Evolutionary conservation across 2,113 vertebrate species (phyloP).

Genomic region (Pollachius pollachius): DNA sequence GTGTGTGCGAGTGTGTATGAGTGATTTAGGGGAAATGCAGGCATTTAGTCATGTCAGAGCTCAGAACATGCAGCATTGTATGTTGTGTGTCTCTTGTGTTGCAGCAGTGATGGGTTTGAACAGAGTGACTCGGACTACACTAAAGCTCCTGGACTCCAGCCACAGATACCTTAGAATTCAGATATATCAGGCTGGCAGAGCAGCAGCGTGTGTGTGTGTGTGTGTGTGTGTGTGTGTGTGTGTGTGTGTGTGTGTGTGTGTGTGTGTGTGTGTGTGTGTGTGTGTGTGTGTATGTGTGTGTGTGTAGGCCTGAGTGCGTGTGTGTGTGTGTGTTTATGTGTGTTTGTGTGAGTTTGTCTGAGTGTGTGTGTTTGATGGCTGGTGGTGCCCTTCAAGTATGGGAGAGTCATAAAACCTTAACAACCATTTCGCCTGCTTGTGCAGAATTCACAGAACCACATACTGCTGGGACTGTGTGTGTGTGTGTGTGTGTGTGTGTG

Average conservation of each 20-base stretch:
- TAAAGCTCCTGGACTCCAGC: conserved; percentile 29
- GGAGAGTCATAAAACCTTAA: conserved; percentile 34
- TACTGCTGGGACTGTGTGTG: conserved; percentile 34
- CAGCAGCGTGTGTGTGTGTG: not conserved
- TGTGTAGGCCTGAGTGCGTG: not conserved
- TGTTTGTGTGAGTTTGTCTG: conserved; percentile 6
- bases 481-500: conserved; percentile 9
- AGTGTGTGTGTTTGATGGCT: conserved; percentile 5
- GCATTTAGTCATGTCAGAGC: conserved; percentile 20
- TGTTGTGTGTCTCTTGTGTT: not conserved
- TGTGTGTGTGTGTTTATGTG: conserved; percentile 13
- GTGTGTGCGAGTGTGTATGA: too few relatives aligned
- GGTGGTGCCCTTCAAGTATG: conserved; percentile 2
- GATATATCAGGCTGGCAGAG: conserved; percentile 17
- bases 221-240: conserved; percentile 2
- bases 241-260: not conserved
- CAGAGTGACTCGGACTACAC: too few relatives aligned
- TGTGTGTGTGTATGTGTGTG: not conserved
- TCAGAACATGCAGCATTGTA: conserved; percentile 14
- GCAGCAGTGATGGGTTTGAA: too few relatives aligned
- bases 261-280: not conserved
- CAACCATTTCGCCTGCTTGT: conserved; percentile 36
- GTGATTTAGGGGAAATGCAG: conserved; percentile 34
- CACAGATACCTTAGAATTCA: conserved; percentile 49
- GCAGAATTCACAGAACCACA: conserved; percentile 34